These are phyloP conservation scores for Calycopis cecrops DNA, from an alignment of 1,140 invertebrate genomes.

Conservation along the genomic window DNA sequence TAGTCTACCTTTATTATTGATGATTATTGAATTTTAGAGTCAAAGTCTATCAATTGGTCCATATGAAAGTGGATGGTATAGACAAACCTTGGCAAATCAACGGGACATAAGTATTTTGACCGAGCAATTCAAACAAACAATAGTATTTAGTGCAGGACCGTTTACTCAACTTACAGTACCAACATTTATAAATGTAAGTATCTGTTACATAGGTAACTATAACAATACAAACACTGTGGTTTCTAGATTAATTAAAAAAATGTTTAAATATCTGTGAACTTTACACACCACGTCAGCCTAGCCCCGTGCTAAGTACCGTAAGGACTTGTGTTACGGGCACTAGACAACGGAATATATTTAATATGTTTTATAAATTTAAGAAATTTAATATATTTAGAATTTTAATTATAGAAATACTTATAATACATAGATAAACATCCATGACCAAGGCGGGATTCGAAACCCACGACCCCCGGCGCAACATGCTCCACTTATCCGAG, in stretches of 20 bases:
- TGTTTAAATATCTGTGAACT: not conserved
- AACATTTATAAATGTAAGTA: conserved; percentile 50
- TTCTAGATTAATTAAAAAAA: not conserved
- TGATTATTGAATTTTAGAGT: conserved; percentile 34
- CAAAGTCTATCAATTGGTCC: conserved; percentile 37
- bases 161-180: conserved; percentile 43
- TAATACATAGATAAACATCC: too few relatives aligned
- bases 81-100: conserved; percentile 21
- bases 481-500: too few relatives aligned
- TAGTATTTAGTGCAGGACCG: conserved; percentile 49
- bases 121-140: conserved; percentile 36
- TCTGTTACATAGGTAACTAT: not conserved
- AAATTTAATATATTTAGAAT: too few relatives aligned
- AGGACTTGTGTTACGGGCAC: too few relatives aligned
- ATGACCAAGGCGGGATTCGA: too few relatives aligned
- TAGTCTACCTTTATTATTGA: not conserved
- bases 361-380: too few relatives aligned
- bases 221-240: not conserved
- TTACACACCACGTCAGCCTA: not conserved
- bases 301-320: too few relatives aligned
- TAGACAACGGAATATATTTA: too few relatives aligned
- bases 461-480: too few relatives aligned
- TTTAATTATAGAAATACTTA: too few relatives aligned
- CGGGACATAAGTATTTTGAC: conserved; percentile 38
- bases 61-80: conserved; percentile 51